Base-by-base conservation (phyloP, 2,888 invertebrate genomes). In the Pheosia gnoma region DNA sequence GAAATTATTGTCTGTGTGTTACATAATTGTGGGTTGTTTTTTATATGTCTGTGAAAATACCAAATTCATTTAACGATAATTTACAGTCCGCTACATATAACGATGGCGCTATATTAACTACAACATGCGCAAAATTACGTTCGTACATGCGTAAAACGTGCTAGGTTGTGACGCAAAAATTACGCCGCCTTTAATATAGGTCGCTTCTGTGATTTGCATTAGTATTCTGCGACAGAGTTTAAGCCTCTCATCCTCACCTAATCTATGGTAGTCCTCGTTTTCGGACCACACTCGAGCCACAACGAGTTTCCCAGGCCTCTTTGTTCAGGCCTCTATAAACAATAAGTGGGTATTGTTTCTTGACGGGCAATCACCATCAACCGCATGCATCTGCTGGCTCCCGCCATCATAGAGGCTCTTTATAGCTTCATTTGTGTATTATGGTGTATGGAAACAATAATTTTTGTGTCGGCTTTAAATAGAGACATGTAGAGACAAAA, bases 311-410 rank as follows among this genome's bases (percentile, higher is more conserved):
- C 37, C 37, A 57, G 43, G 41, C 61, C 10, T n/a, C 25, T 56
- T 39, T 39, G 13, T 53, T 8, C 3, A 47, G 52, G 62, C 71
- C 60, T 75, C 75, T 72, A 82, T 81, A 84, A 84, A 82, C 81
- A 84, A 82, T 87, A 88, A 87, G 82, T 79, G 79, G 72, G 83
- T 68, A 87, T 88, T 89, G 89, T 89, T 85, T 82, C 78, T 79
- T 82, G 81, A 79, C 78, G 79, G 75, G 85, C 79, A 88, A 89
- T 89, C 86, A 88, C 84, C 86, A 81, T 88, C 87, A 88, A 87
- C 75, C 73, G 79, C 75, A 74, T 83, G 81, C 84, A 86, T 83
- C 80, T 78, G 80, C 74, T 75, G 78, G 72, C 80, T 78, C 71
- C 59, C 13, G 69, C 70, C 72, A 68, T 72, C 72, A 77, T 70